Evolutionary conservation across 2,113 vertebrate genomes (phyloP), one percentile per base, ranked within the genome.

Genomic region (Sula dactylatra): DNA sequence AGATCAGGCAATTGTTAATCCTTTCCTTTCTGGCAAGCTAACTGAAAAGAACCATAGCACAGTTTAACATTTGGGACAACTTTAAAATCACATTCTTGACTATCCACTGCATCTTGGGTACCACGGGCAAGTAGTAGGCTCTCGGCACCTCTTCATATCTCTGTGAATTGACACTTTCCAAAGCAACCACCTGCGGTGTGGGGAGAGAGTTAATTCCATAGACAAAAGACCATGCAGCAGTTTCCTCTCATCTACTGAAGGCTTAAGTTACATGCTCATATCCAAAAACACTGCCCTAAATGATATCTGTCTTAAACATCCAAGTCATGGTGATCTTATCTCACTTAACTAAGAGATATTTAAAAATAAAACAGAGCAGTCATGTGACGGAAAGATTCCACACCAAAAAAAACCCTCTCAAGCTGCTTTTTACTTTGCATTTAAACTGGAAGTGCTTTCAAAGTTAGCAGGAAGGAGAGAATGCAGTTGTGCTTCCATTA

Each of bases 401-500:
- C 25, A 93, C 13, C 38, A 59, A 3, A 76, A 80, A 44, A 1
- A 26, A 12, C 4, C 21, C 44, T 77, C 76, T 85, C 27, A 44
- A 29, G 18, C 25, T 64, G 70, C 47, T 42, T 78, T 93, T 94
- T 15, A 44, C 42, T 70, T 81, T 52, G 20, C 42, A 47, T 65
- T 81, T 64, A 76, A 76, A 70, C 24, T 47, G n/a, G 24, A 94
- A 71, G 25, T 13, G 38, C 29, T 66, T 73, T 69, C 64, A 52
- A 50, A 83, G n/a, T 50, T 9, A 47, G 17, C 49, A 69, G 24
- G 47, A 56, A 73, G 34, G 25, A 61, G 13, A 52, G 54, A 88
- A 74, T 0, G 0, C 38, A 85, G 25, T 22, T 0, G 1, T 16
- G 29, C 15, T 76, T 85, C 38, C 66, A 36, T 11, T 10, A 58